phyloP scores from a whole-genome alignment of 30 jellyfish, hydroid and myxozoan species.

The Thelohanellus kitauei region DNA sequence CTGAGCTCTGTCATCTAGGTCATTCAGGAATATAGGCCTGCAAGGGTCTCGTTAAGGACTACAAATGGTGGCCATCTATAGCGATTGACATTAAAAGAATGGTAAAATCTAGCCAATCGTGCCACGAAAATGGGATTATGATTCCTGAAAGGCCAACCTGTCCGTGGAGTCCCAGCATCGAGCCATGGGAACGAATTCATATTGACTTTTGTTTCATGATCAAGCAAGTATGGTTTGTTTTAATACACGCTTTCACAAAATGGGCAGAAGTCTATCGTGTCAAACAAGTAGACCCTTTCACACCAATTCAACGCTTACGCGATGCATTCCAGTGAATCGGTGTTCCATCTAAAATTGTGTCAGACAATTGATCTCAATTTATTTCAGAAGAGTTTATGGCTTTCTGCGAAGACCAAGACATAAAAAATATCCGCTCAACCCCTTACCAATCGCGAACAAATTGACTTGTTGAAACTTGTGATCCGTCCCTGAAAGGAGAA shows the following conservation, averaged over 20 bases:
- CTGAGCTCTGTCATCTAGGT: too few relatives aligned
- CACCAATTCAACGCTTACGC: constrained; percentile 5
- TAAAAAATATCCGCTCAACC: too few relatives aligned
- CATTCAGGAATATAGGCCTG: too few relatives aligned
- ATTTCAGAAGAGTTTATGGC: too few relatives aligned
- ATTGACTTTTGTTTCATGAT: constrained; percentile 13
- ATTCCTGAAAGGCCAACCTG: constrained; percentile 1
- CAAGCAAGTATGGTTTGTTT: constrained; percentile 1
- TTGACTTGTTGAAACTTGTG: too few relatives aligned
- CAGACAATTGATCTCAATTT: too few relatives aligned
- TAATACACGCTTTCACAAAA: constrained; percentile 9
- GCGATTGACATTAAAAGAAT: constrained; percentile 1
- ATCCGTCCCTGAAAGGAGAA: too few relatives aligned
- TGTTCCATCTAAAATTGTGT: too few relatives aligned
- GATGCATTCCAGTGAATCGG: too few relatives aligned
- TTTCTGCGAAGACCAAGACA: too few relatives aligned
- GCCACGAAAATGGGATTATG: constrained; percentile 6
- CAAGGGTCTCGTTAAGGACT: too few relatives aligned
- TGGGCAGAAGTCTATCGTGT: constrained; percentile 10
- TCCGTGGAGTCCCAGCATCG: constrained; percentile 1
- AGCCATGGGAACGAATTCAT: constrained; percentile 9
- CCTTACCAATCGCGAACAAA: too few relatives aligned
- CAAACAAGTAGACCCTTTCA: constrained; percentile 1
- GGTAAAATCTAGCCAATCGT: constrained; percentile 1
- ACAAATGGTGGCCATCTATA: constrained; percentile 2